A percentile compares a stretch with the other conserved stretches of the same genome.
Evolutionary conservation across 92 coral and sea anemone genomes (phyloP).

Genomic region (Muricea muricata): DNA sequence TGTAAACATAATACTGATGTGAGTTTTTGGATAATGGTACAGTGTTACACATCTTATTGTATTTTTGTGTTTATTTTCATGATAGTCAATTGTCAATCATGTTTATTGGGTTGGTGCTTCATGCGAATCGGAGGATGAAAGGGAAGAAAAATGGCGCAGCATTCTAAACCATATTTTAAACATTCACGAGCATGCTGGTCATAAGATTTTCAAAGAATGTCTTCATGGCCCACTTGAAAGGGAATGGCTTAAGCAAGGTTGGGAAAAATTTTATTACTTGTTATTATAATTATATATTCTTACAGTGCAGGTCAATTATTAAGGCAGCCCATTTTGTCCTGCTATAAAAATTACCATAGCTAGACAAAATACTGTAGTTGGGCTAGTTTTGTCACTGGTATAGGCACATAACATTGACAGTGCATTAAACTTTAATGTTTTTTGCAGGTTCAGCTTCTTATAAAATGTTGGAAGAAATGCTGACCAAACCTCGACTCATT

Average conservation of each 20-base stretch:
- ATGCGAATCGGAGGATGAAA: constrained; percentile 12
- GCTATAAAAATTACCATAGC: not conserved
- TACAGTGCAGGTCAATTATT: not conserved
- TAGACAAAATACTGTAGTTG: not conserved
- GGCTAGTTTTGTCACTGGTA: not conserved
- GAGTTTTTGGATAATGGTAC: no score
- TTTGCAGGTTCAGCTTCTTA: constrained; percentile 40
- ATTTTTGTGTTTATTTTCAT: not conserved
- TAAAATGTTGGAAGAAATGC: constrained; percentile 39
- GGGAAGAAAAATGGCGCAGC: constrained; percentile 53
- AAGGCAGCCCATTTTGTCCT: not conserved
- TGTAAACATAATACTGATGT: no score
- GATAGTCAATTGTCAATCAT: constrained; percentile 45
- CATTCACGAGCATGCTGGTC: constrained; percentile 21
- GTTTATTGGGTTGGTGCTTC: constrained; percentile 40
- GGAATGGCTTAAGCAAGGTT: constrained; percentile 23
- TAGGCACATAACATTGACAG: not conserved
- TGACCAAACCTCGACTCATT: not conserved
- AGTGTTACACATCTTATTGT: not conserved
- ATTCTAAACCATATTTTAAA: constrained; percentile 30
- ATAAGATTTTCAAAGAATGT: constrained; percentile 41
- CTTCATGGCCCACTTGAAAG: constrained; percentile 38
- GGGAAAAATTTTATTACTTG: no score
- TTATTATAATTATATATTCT: no score
- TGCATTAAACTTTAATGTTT: not conserved